Conservation (phyloP, 2,113 vertebrate genomes). For the Chrysochloris asiatica region DNA sequence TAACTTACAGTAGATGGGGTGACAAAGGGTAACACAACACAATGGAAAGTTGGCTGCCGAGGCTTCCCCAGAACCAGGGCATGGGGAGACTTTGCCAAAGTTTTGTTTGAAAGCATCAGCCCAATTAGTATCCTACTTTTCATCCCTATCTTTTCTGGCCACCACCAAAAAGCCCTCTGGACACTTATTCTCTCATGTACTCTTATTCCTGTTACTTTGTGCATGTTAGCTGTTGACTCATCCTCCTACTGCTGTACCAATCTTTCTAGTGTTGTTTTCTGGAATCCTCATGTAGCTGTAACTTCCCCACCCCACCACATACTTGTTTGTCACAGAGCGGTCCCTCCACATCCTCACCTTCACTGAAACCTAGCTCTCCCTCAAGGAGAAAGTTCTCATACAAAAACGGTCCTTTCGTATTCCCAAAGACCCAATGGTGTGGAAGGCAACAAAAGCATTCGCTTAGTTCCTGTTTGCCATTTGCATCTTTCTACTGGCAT, state of each 20-base stretch:
- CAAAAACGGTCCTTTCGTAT: neutral
- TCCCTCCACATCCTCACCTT: constrained; percentile 1
- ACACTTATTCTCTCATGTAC: neutral
- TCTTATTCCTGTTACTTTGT: neutral
- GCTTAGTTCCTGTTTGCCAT: neutral
- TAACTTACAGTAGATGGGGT: neutral
- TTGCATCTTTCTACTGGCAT: neutral
- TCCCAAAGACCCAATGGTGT: neutral
- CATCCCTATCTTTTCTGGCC: neutral
- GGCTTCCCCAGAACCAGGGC: neutral
- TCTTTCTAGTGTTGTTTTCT: neutral
- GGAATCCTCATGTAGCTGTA: neutral
- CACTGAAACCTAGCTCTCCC: neutral
- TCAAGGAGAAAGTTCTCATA: neutral
- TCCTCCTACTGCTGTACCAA: neutral
- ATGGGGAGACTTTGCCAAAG: too few relatives aligned
- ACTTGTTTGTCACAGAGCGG: neutral
- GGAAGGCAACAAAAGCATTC: neutral
- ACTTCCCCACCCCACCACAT: neutral
- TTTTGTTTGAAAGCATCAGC: neutral
- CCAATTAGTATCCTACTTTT: neutral
- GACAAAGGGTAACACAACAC: accelerated
- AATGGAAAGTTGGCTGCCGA: neutral
- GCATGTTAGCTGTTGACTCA: constrained; percentile 29
- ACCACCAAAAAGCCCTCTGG: neutral